Evolutionary conservation across 2,113 vertebrate species (phyloP), one percentile per base, ranked within the genome.

Genomic region (Sinosuthora webbiana): DNA sequence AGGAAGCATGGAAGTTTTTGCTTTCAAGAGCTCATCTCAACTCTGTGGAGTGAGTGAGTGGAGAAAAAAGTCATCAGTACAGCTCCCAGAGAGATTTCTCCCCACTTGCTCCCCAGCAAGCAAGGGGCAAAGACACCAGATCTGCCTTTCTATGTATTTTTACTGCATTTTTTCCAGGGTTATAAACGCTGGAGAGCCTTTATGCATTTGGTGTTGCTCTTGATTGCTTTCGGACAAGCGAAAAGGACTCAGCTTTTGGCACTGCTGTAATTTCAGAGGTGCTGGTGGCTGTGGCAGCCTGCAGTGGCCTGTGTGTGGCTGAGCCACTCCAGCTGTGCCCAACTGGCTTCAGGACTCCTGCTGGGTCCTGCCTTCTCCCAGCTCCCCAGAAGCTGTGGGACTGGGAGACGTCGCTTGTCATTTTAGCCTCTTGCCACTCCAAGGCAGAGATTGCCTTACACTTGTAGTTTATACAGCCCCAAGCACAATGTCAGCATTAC

Each of bases 401-500:
- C 81, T 30, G 59, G 53, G 79, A 60, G 60, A 41, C 0, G 0
- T 27, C 1, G 1, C 60, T 62, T 92, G 88, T 89, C 76, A 39
- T 78, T 93, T 90, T 88, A 96, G 55, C 73, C 49, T 74, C 79
- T 86, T 93, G 79, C 85, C 56, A 78, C 83, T 92, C 88, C 73
- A 92, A 90, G 83, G 94, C 86, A 96, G 73, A 82, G 83, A 93
- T 75, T 93, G 77, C 86, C 69, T 96, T 87, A 53, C 4, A 5
- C 87, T 94, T 82, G 80, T 92, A 93, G 86, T 90, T 96, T 90
- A 93, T 93, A 95, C 49, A 89, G 95, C 93, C 92, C 80, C 88
- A 89, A 96, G 95, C 93, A 96, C 90, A 95, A 93, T 94, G 90
- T 96, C 93, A 95, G 88, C 86, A 47, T 90, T 87, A 42, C 84